A percentile compares a stretch with the other conserved stretches of the same genome.
These are phyloP conservation scores for Mus minutoides DNA, from an alignment of 2,797 vertebrate genomes.

Conservation along the genomic window DNA sequence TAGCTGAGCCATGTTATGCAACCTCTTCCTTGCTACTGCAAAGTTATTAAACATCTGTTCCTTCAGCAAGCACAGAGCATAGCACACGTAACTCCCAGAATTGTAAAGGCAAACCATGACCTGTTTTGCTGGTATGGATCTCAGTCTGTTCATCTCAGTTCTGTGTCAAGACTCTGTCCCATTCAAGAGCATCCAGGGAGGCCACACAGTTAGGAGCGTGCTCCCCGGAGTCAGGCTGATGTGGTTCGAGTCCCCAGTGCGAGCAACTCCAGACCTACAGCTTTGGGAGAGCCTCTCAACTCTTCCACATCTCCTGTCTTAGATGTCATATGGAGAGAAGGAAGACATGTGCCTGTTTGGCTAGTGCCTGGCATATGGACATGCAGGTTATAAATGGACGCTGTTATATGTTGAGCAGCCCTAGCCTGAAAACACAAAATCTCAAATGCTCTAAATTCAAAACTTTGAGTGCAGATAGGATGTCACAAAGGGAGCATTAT, in stretches of 20 bases:
- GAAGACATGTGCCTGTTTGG: not conserved
- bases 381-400: not conserved
- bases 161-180: not conserved
- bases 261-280: not conserved
- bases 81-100: not conserved
- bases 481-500: not conserved
- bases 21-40: slow-evolving; percentile 71
- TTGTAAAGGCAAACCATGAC: slow-evolving; percentile 13
- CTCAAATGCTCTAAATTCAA: not conserved
- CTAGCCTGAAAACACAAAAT: not conserved
- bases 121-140: not conserved
- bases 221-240: not conserved
- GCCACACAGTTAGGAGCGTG: not conserved
- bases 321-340: not conserved
- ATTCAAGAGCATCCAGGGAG: not conserved
- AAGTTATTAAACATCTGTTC: slow-evolving; percentile 80
- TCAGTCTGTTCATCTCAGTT: not conserved
- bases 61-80: slow-evolving; percentile 10
- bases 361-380: not conserved
- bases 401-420: not conserved
- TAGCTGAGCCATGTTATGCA: slow-evolving; percentile 78
- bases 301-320: not conserved
- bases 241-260: not conserved
- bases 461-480: not conserved
- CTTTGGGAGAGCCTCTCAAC: not conserved